Percentiles rank a stretch among this genome's conserved stretches.
Evolutionary conservation across 1,140 invertebrate genomes (phyloP).

Genomic region (Hyphantria cunea): DNA sequence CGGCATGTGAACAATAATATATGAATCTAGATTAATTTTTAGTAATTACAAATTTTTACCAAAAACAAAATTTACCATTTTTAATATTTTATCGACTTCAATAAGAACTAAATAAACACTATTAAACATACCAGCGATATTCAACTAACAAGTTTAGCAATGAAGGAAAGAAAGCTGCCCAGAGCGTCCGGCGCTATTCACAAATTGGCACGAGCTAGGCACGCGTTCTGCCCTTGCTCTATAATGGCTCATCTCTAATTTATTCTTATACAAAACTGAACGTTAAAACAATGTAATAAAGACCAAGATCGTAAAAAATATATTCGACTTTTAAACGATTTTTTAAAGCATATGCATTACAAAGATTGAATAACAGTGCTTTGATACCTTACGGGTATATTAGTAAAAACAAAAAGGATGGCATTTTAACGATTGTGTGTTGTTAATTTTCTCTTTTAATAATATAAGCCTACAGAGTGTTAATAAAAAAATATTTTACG

Average conservation of each 20-base stretch:
- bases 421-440: constrained; percentile 48
- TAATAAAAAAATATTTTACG: no score
- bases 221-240: constrained; percentile 53
- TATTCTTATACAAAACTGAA: constrained; percentile 32
- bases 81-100: constrained; percentile 61
- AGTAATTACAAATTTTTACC: no score
- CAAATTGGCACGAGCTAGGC: constrained; percentile 80
- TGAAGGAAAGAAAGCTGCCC: constrained; percentile 77
- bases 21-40: no score
- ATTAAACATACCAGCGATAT: constrained; percentile 71
- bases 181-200: constrained; percentile 76
- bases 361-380: constrained; percentile 72
- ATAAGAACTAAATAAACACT: constrained; percentile 49
- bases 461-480: no score
- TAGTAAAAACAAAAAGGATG: constrained; percentile 66
- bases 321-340: no score
- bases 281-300: constrained; percentile 9
- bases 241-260: constrained; percentile 39
- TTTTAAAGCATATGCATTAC: constrained; percentile 38
- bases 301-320: not conserved
- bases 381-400: constrained; percentile 66
- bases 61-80: no score
- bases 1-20: no score
- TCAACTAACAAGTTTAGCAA: constrained; percentile 77
- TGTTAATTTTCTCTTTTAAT: constrained; percentile 34